Percentiles rank a stretch among this genome's conserved stretches.
Conservation (phyloP, 2,113 vertebrate genomes). For the Lucifuga dentata region DNA sequence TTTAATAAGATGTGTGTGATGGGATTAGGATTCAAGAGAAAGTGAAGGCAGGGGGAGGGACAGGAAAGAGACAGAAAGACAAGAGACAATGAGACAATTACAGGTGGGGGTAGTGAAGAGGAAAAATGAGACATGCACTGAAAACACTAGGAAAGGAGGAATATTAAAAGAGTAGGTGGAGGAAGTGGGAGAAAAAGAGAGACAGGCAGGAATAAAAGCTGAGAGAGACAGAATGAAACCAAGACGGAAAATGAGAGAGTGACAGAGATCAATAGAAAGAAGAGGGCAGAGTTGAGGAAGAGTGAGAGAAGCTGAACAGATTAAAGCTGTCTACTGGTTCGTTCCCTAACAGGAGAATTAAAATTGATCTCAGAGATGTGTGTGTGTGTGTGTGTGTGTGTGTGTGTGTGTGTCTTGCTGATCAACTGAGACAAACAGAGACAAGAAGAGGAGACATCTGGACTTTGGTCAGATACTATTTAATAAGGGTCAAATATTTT, state of each 20-base stretch:
- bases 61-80: conserved; percentile 1
- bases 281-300: conserved; percentile 61
- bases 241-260: conserved; percentile 50
- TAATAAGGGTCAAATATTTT: conserved; percentile 67
- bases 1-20: conserved; percentile 51
- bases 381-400: conserved; percentile 36
- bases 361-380: conserved; percentile 72
- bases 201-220: neutral
- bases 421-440: neutral
- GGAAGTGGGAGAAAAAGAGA: conserved; percentile 5
- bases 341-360: conserved; percentile 74
- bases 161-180: conserved; percentile 22
- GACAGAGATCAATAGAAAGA: conserved; percentile 70
- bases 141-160: conserved; percentile 26
- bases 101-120: conserved; percentile 9
- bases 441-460: no score
- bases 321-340: conserved; percentile 74
- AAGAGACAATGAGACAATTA: conserved; percentile 2
- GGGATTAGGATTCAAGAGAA: neutral
- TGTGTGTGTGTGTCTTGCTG: neutral
- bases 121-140: conserved; percentile 17
- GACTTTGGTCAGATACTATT: conserved; percentile 23
- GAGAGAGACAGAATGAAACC: conserved; percentile 28
- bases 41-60: neutral
- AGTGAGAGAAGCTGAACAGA: conserved; percentile 62